phyloP scores from a whole-genome alignment of 2,888 invertebrate species.

The Bombyx huttoni region DNA sequence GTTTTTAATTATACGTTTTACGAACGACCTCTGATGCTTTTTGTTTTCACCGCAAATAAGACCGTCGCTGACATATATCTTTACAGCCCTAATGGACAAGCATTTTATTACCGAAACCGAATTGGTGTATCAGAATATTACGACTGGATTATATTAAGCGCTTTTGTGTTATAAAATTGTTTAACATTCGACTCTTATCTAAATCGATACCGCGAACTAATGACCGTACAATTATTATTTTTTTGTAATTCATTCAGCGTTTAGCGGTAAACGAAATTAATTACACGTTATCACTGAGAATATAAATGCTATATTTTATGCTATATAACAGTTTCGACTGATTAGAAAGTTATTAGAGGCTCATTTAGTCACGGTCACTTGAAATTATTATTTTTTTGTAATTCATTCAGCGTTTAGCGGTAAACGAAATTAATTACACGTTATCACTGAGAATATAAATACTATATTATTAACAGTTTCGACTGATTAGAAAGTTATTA shows the following conservation, averaged over 20 bases:
- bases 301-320: constrained; percentile 1
- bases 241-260: constrained; percentile 4
- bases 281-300: background rate
- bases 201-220: constrained; percentile 2
- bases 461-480: background rate
- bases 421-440: constrained; percentile 2
- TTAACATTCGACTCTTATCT: constrained; percentile 12
- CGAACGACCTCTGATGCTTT: constrained; percentile 10
- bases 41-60: constrained; percentile 3
- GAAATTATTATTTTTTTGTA: constrained; percentile 3
- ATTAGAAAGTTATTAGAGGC: constrained; percentile 3
- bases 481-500: constrained; percentile 3
- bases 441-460: constrained; percentile 1
- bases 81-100: constrained; percentile 16
- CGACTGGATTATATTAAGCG: constrained; percentile 27
- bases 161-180: constrained; percentile 27
- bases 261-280: constrained; percentile 6
- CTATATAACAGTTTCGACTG: background rate
- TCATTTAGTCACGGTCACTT: background rate
- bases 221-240: constrained; percentile 6
- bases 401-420: constrained; percentile 6
- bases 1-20: constrained; percentile 8
- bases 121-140: constrained; percentile 26
- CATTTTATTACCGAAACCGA: constrained; percentile 18
- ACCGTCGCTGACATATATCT: constrained; percentile 4